These are phyloP conservation scores for Vanessa cardui DNA, from an alignment of 2,888 invertebrate genomes.

Conservation along the genomic window DNA sequence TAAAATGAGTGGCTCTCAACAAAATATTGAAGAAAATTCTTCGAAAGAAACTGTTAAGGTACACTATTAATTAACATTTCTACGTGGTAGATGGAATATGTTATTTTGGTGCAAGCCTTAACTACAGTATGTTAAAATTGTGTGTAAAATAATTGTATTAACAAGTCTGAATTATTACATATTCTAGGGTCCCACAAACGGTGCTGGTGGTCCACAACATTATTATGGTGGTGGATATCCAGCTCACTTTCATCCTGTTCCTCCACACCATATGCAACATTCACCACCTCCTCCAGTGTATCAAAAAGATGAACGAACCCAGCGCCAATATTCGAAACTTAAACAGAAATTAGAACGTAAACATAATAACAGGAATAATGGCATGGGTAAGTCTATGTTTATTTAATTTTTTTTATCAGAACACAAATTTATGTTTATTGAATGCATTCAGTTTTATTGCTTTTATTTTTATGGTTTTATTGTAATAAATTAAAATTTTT, in stretches of 20 bases:
- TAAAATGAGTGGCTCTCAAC: conserved; percentile 56
- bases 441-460: too few relatives aligned
- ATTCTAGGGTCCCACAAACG: conserved; percentile 85
- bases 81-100: background rate
- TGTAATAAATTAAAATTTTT: too few relatives aligned
- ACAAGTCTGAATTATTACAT: conserved; percentile 33
- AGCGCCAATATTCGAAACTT: conserved; percentile 89
- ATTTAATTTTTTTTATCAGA: background rate
- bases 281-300: conserved; percentile 86
- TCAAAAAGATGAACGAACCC: conserved; percentile 91
- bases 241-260: conserved; percentile 81
- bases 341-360: conserved; percentile 89
- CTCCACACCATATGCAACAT: conserved; percentile 85
- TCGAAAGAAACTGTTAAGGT: conserved; percentile 55
- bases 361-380: conserved; percentile 80
- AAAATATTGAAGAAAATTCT: conserved; percentile 44
- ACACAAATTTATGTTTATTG: too few relatives aligned
- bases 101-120: background rate
- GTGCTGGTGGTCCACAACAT: conserved; percentile 87
- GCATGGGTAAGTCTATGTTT: conserved; percentile 73
- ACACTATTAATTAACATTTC: conserved; percentile 3
- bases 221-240: conserved; percentile 85
- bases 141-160: too few relatives aligned
- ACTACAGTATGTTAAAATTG: background rate
- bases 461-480: too few relatives aligned